phyloP scores from a whole-genome alignment of 2,113 vertebrate species.

The Peromyscus californicus region DNA sequence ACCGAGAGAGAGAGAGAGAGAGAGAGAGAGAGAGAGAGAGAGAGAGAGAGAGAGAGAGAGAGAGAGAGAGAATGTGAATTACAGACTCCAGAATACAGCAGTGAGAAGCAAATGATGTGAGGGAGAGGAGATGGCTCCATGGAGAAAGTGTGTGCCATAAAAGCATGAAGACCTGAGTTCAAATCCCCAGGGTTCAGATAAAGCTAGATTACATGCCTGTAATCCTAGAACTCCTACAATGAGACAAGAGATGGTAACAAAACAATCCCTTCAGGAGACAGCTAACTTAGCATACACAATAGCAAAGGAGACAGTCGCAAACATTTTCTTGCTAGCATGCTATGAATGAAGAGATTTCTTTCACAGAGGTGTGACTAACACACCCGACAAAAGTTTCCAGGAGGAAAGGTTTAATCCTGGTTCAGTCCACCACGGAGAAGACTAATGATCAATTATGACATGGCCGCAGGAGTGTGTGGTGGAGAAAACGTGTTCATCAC shows the following conservation, averaged over 20 bases:
- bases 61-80: not conserved
- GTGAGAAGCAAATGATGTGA: not conserved
- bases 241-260: not conserved
- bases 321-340: not conserved
- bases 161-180: not conserved
- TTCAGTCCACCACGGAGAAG: not conserved
- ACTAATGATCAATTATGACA: not conserved
- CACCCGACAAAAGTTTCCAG: not conserved
- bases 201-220: not conserved
- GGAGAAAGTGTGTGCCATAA: not conserved
- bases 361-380: not conserved
- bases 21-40: too few species aligned
- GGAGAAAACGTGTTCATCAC: not conserved
- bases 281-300: not conserved
- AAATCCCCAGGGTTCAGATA: not conserved
- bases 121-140: not conserved
- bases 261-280: not conserved
- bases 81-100: not conserved
- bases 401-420: not conserved
- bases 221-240: not conserved
- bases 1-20: too few species aligned
- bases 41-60: too few species aligned
- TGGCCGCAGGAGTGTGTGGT: not conserved
- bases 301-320: not conserved
- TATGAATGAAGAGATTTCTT: not conserved